phyloP scores from a whole-genome alignment of 2,888 invertebrate species.

The Morinoia aosen region DNA sequence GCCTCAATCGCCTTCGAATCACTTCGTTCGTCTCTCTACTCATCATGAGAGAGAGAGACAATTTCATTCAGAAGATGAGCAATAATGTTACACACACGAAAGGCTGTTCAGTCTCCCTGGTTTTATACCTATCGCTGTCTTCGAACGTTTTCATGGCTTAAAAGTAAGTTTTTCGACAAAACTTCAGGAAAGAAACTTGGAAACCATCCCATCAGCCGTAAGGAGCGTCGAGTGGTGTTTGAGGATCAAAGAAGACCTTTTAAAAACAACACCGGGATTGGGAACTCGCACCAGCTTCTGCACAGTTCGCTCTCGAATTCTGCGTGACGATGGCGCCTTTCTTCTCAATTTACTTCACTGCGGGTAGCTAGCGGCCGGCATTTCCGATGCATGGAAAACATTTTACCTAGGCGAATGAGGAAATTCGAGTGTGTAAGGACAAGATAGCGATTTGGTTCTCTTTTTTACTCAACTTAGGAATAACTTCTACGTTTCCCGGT shows the following conservation, averaged over 20 bases:
- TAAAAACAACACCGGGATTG: slow-evolving; percentile 52
- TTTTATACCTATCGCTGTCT: background rate
- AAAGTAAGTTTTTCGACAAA: slow-evolving; percentile 6
- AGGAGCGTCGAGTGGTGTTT: slow-evolving; percentile 34
- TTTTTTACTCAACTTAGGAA: background rate
- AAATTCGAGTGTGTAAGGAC: background rate
- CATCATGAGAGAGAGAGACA: background rate
- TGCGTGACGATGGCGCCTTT: slow-evolving; percentile 28
- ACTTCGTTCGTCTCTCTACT: background rate
- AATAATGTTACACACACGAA: background rate
- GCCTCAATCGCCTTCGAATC: background rate
- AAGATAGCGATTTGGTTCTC: background rate
- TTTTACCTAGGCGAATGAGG: background rate
- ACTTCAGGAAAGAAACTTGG: background rate
- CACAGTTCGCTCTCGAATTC: background rate
- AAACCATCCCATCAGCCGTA: slow-evolving; percentile 40
- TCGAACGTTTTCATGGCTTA: background rate
- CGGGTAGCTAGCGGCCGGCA: slow-evolving; percentile 20
- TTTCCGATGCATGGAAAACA: slow-evolving; percentile 16
- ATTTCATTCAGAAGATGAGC: background rate
- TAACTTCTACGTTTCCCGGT: background rate
- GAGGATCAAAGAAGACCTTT: slow-evolving; percentile 48
- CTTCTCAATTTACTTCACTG: slow-evolving; percentile 14
- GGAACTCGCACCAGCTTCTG: background rate
- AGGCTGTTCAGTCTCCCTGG: background rate